These are phyloP conservation scores for Brenthis hecate DNA, from an alignment of 2,888 invertebrate species.

Conservation along the genomic window DNA sequence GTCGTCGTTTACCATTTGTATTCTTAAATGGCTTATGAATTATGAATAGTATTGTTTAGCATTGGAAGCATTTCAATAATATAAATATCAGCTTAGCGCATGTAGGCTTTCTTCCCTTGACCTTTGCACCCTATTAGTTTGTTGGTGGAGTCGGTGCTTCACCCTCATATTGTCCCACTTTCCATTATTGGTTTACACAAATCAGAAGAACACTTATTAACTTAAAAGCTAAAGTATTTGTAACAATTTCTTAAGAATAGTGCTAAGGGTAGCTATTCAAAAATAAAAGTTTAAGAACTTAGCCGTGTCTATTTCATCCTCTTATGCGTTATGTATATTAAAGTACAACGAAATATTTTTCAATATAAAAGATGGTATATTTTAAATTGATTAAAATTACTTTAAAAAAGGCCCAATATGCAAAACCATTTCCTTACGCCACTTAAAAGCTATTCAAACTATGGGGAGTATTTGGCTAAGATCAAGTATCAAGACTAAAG, in stretches of 20 bases:
- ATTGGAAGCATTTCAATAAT: conserved; percentile 27
- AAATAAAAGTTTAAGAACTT: too few relatives aligned
- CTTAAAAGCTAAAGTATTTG: conserved; percentile 18
- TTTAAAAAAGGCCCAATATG: too few relatives aligned
- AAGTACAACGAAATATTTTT: too few relatives aligned
- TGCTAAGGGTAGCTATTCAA: too few relatives aligned
- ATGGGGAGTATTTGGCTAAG: too few relatives aligned
- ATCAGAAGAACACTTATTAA: conserved; percentile 27
- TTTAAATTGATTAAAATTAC: too few relatives aligned
- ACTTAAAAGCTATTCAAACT: too few relatives aligned
- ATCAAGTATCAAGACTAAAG: too few relatives aligned
- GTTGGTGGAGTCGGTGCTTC: conserved; percentile 24
- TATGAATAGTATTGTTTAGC: conserved; percentile 25
- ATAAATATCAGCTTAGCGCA: conserved; percentile 28
- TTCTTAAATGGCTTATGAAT: conserved; percentile 22
- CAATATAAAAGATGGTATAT: too few relatives aligned
- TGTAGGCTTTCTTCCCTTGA: conserved; percentile 36
- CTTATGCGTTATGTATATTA: neutral
- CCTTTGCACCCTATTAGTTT: conserved; percentile 27
- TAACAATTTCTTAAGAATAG: neutral
- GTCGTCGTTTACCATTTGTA: conserved; percentile 4
- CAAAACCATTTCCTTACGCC: too few relatives aligned
- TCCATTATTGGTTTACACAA: conserved; percentile 24
- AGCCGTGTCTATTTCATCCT: neutral
- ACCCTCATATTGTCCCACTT: conserved; percentile 29